phyloP scores from a whole-genome alignment of 2,888 invertebrate species.

The Iselma pallidipennis region DNA sequence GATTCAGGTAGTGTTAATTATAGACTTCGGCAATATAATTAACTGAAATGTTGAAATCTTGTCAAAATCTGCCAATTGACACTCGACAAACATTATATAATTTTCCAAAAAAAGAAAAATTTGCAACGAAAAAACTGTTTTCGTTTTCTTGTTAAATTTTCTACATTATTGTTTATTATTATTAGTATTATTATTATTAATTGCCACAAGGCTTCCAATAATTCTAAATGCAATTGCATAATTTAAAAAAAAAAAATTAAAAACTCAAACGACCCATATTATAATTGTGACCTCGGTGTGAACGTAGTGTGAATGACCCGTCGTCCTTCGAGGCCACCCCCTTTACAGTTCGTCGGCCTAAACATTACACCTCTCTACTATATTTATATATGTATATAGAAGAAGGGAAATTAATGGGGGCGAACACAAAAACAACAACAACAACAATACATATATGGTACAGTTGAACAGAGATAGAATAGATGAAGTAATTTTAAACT shows the following conservation, averaged over 20 bases:
- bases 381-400: not conserved
- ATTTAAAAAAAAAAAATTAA: slow-evolving; percentile 7
- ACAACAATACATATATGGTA: slow-evolving; percentile 19
- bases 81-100: no score
- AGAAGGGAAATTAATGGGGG: not conserved
- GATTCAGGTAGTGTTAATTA: not conserved
- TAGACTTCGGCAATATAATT: no score
- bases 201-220: slow-evolving; percentile 24
- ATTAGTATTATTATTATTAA: no score
- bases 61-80: no score
- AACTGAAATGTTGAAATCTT: not conserved
- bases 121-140: no score
- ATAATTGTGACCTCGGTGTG: slow-evolving; percentile 27
- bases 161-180: no score
- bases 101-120: no score
- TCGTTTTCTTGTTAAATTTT: no score
- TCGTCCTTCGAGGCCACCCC: slow-evolving; percentile 20
- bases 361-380: slow-evolving; percentile 2
- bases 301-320: slow-evolving; percentile 25
- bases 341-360: slow-evolving; percentile 5
- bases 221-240: slow-evolving; percentile 19
- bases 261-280: slow-evolving; percentile 33
- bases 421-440: not conserved
- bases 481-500: no score
- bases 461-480: no score